Evolutionary conservation across 2,888 invertebrate species (phyloP).

Genomic region (Spodoptera exigua): DNA sequence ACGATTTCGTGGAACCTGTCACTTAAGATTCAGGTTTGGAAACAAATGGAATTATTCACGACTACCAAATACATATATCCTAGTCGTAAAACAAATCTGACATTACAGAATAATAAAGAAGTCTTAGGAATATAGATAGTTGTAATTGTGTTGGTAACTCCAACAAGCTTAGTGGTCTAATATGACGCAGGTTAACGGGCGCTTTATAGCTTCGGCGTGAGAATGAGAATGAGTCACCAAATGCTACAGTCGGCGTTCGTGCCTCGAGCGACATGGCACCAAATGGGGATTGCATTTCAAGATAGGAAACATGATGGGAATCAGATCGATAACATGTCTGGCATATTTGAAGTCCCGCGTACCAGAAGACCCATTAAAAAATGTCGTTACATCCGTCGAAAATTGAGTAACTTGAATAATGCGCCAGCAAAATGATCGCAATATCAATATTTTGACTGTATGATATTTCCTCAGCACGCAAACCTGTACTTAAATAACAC

Average conservation of each 20-base stretch:
- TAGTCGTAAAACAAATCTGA: slow-evolving; percentile 11
- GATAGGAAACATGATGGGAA: slow-evolving; percentile 64
- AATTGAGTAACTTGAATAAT: slow-evolving; percentile 57
- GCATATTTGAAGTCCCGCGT: slow-evolving; percentile 22
- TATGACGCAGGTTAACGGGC: slow-evolving; percentile 55
- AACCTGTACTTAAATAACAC: slow-evolving; percentile 65
- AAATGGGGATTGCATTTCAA: slow-evolving; percentile 74
- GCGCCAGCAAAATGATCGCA: slow-evolving; percentile 57
- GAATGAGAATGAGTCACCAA: slow-evolving; percentile 73
- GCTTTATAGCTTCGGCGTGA: slow-evolving; percentile 56
- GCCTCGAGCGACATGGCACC: slow-evolving; percentile 77
- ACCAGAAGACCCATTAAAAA: slow-evolving; percentile 46
- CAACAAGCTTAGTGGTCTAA: slow-evolving; percentile 32
- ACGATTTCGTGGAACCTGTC: slow-evolving; percentile 25
- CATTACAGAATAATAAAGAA: slow-evolving; percentile 15
- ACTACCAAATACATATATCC: slow-evolving; percentile 20
- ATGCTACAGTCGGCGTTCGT: slow-evolving; percentile 61
- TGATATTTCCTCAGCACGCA: slow-evolving; percentile 66
- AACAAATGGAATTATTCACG: slow-evolving; percentile 44
- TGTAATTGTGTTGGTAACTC: slow-evolving; percentile 22
- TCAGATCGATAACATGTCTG: slow-evolving; percentile 60
- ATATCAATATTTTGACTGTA: slow-evolving; percentile 62
- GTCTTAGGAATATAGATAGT: slow-evolving; percentile 3
- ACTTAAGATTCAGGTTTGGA: slow-evolving; percentile 33
- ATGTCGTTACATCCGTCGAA: slow-evolving; percentile 45